Percentiles rank a stretch among this genome's conserved stretches.
Conservation (phyloP, 2,113 vertebrate species). For the Macrotus californicus region DNA sequence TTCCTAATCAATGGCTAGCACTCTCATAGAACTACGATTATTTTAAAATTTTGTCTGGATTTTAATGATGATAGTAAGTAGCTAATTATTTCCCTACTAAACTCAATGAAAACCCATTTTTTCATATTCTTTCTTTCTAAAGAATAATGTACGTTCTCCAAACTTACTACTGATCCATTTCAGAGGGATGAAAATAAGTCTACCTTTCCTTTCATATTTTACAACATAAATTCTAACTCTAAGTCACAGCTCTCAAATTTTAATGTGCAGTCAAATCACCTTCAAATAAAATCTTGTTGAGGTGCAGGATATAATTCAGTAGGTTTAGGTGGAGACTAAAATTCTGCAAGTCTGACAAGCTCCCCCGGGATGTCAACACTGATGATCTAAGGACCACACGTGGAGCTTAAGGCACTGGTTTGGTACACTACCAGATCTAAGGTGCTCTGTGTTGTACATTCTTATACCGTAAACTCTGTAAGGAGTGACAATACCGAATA, state of each 20-base stretch:
- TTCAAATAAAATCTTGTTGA: background rate
- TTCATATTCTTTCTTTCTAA: background rate
- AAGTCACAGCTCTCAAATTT: background rate
- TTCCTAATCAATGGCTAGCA: background rate
- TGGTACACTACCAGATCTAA: background rate
- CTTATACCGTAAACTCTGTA: background rate
- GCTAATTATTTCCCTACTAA: constrained; percentile 5
- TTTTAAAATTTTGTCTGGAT: background rate
- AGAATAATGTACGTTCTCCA: background rate
- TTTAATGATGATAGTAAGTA: constrained; percentile 13
- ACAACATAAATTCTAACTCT: background rate
- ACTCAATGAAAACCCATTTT: background rate
- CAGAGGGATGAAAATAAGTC: background rate
- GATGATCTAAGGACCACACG: background rate
- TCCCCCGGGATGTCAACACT: background rate
- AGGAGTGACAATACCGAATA: background rate
- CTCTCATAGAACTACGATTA: background rate
- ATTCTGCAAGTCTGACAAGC: background rate
- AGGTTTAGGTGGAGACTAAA: background rate
- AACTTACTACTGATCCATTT: background rate
- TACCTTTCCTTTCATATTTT: background rate
- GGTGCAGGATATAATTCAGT: background rate
- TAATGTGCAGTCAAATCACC: background rate
- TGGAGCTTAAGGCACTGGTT: background rate
- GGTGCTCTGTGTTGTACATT: background rate